phyloP scores from a whole-genome alignment of 2,888 invertebrate genomes.

The Erebia aethiops region DNA sequence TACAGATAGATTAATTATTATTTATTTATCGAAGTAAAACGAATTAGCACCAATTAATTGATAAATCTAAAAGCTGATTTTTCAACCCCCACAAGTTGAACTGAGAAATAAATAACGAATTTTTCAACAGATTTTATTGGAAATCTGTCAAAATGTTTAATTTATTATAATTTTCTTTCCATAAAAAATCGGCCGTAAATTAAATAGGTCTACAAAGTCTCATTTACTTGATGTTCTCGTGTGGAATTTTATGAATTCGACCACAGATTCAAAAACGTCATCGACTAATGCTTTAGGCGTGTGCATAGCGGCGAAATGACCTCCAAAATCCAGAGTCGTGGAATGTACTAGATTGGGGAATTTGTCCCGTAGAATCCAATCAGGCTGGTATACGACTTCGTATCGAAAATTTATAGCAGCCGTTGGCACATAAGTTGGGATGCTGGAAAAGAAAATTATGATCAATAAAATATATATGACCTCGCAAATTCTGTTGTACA shows the following conservation, averaged over 20 bases:
- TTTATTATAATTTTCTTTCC: no score
- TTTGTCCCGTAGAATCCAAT: conserved; percentile 84
- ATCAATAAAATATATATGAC: neutral
- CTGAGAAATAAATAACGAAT: no score
- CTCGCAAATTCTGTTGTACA: neutral
- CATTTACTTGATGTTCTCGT: conserved; percentile 6
- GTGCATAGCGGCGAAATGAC: conserved; percentile 94
- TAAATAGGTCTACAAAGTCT: neutral
- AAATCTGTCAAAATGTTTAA: no score
- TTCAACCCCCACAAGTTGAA: no score
- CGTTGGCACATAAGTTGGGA: conserved; percentile 86
- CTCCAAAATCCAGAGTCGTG: conserved; percentile 86
- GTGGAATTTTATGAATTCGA: conserved; percentile 58
- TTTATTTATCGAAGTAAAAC: neutral
- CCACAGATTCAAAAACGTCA: conserved; percentile 75
- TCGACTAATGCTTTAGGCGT: conserved; percentile 87
- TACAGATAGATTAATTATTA: no score
- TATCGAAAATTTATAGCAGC: conserved; percentile 89
- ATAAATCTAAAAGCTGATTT: neutral
- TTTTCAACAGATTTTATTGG: no score
- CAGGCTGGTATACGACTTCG: conserved; percentile 86
- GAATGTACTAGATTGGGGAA: conserved; percentile 87
- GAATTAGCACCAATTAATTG: neutral
- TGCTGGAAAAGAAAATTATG: conserved; percentile 70
- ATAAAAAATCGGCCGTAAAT: neutral